These are phyloP conservation scores for Lacerta bilineata DNA, from an alignment of 2,797 vertebrate genomes.

Conservation along the genomic window DNA sequence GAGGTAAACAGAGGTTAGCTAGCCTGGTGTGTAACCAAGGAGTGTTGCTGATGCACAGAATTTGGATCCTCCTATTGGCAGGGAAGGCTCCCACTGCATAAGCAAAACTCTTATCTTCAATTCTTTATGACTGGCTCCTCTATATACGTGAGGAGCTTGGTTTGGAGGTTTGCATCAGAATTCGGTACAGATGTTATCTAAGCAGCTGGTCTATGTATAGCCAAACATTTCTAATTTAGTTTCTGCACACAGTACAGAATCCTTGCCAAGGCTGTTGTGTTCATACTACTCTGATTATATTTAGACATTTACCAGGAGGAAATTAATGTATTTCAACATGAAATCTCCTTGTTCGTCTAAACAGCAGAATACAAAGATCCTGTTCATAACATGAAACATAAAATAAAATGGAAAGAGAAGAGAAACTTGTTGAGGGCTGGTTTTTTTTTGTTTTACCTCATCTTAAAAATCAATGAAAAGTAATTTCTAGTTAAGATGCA, in stretches of 20 bases:
- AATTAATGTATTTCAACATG: conserved; percentile 44
- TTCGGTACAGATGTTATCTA: neutral
- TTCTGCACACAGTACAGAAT: conserved; percentile 43
- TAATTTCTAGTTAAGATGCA: conserved; percentile 52
- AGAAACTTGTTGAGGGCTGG: conserved; percentile 50
- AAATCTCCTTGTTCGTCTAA: conserved; percentile 65
- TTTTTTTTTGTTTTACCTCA: conserved; percentile 26
- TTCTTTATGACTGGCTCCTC: neutral
- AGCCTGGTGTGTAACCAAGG: neutral
- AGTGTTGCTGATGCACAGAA: neutral
- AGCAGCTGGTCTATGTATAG: neutral
- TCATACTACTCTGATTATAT: neutral
- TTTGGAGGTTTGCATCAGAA: neutral
- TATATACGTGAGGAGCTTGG: neutral
- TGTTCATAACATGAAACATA: conserved; percentile 62
- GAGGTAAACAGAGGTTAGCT: neutral
- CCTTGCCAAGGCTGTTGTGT: conserved; percentile 15
- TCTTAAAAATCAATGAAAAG: conserved; percentile 56
- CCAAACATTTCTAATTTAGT: neutral
- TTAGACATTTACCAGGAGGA: conserved; percentile 25
- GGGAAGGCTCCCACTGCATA: neutral
- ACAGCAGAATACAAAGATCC: conserved; percentile 62
- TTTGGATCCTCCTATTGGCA: neutral
- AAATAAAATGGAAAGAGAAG: conserved; percentile 63
- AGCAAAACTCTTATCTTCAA: neutral